Percentiles rank a stretch among this genome's conserved stretches.
Evolutionary conservation across 2,113 vertebrate species (phyloP).

Genomic region (Oryctolagus cuniculus): mOryCun1.1 NC_091439.1:28207501-28208000

Average conservation of each 20-base stretch:
- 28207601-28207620: not conserved
- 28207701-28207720: conserved; percentile 56
- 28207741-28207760: conserved; percentile 66
- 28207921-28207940: conserved; percentile 69
- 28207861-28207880: conserved; percentile 70
- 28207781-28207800: conserved; percentile 63
- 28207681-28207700: conserved; percentile 23
- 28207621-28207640: not conserved
- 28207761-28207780: conserved; percentile 59
- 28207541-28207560: not conserved
- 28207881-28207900: conserved; percentile 54
- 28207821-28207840: conserved; percentile 75
- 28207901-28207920: conserved; percentile 69
- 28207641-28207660: not conserved
- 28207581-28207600: not conserved
- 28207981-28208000: conserved; percentile 55
- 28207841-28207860: conserved; percentile 77
- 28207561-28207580: not conserved
- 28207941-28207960: conserved; percentile 68
- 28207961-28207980: conserved; percentile 59
- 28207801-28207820: conserved; percentile 63
- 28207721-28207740: conserved; percentile 55
- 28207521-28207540: not conserved
- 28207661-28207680: not conserved
- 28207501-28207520: not conserved